Evolutionary conservation across 2,113 vertebrate genomes (phyloP).

Genomic region (Heloderma charlesbogerti): DNA sequence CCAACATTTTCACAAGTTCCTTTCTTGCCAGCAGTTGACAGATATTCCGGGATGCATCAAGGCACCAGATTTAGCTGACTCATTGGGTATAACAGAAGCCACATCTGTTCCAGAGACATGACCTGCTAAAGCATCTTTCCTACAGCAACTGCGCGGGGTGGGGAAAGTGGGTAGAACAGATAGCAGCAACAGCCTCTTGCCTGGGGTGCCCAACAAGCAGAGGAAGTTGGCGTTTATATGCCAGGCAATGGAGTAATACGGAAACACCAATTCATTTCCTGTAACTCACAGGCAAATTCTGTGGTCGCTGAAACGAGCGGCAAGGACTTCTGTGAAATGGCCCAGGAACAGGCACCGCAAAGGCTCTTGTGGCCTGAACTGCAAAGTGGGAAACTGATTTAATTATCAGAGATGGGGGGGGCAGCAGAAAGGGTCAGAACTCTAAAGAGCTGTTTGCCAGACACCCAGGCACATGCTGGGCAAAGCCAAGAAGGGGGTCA

Average conservation of each 20-base stretch:
- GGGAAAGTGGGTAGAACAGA: conserved; percentile 42
- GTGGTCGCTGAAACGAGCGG: neutral
- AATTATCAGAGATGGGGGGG: neutral
- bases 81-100: conserved; percentile 42
- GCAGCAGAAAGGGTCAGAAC: neutral
- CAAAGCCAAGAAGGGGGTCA: no score
- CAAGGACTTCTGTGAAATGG: no score
- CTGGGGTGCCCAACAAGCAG: neutral
- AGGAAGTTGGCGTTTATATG: no score
- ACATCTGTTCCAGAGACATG: conserved; percentile 53
- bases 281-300: neutral
- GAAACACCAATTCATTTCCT: neutral
- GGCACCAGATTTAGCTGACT: conserved; percentile 55
- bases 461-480: no score
- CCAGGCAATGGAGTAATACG: neutral
- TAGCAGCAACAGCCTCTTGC: conserved; percentile 34
- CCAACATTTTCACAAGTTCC: neutral
- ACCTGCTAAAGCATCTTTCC: conserved; percentile 54
- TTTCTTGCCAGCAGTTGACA: conserved; percentile 2
- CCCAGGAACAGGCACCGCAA: neutral
- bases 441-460: neutral
- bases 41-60: conserved; percentile 35
- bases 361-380: neutral
- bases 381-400: conserved; percentile 15
- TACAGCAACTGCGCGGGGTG: conserved; percentile 52